Conservation (phyloP, 1,140 invertebrate species). For the Drosophila santomea region DNA sequence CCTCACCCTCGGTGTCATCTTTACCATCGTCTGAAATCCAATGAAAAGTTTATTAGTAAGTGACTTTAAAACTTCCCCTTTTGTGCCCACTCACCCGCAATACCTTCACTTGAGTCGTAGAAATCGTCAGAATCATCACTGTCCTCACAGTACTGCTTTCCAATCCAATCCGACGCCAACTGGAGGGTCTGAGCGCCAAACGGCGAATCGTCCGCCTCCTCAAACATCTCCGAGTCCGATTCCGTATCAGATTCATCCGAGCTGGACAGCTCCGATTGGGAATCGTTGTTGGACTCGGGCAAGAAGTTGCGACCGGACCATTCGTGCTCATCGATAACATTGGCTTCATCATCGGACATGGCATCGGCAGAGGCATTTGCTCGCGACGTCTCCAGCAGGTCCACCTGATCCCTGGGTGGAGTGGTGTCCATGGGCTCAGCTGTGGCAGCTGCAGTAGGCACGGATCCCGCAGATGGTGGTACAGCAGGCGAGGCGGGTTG, state of each 20-base stretch:
- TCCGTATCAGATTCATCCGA: conserved; percentile 77
- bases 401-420: conserved; percentile 84
- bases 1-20: conserved; percentile 91
- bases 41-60: neutral
- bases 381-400: conserved; percentile 87
- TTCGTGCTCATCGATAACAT: conserved; percentile 94
- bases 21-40: conserved; percentile 86
- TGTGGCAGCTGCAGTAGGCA: neutral
- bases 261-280: conserved; percentile 86
- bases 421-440: conserved; percentile 59
- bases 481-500: conserved; percentile 35
- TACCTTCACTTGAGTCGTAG: conserved; percentile 83
- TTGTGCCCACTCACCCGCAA: conserved; percentile 60
- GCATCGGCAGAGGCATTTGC: conserved; percentile 84
- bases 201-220: conserved; percentile 84
- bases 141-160: conserved; percentile 82
- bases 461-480: conserved; percentile 1
- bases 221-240: conserved; percentile 79
- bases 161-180: conserved; percentile 84
- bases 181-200: conserved; percentile 84
- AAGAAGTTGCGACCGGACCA: conserved; percentile 97
- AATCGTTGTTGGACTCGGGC: conserved; percentile 91
- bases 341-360: conserved; percentile 89
- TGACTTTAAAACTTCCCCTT: neutral
- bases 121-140: conserved; percentile 80